Percentiles rank a stretch among this genome's conserved stretches.
Conservation (phyloP, 2,888 invertebrate species). For the Phortica okadai region DNA sequence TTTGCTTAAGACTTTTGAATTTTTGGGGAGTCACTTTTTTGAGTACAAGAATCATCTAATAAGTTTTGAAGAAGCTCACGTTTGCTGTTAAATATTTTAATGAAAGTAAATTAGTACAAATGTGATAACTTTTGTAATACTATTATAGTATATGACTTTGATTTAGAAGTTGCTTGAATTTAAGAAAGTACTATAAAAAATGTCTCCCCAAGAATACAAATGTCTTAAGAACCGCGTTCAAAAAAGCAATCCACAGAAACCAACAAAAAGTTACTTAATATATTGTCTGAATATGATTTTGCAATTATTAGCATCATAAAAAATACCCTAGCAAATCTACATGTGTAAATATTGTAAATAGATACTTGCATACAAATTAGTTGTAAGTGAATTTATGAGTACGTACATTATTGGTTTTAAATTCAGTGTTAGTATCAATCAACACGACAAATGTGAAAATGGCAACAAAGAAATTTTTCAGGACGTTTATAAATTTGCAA, state of each 20-base stretch:
- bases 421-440: background rate
- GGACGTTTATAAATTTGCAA: conserved; percentile 15
- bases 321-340: conserved; percentile 47
- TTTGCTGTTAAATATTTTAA: too few relatives aligned
- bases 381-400: too few relatives aligned
- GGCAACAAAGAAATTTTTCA: conserved; percentile 15
- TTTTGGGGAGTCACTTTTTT: conserved; percentile 40
- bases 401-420: background rate
- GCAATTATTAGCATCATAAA: conserved; percentile 15
- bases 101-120: background rate
- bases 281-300: conserved; percentile 18
- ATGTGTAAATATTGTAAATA: conserved; percentile 39
- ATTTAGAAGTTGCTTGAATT: conserved; percentile 26
- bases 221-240: background rate
- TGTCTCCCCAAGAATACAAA: too few relatives aligned
- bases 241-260: conserved; percentile 31
- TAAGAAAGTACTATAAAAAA: too few relatives aligned
- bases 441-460: background rate
- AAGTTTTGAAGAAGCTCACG: too few relatives aligned
- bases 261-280: conserved; percentile 45
- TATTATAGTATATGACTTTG: too few relatives aligned
- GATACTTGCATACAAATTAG: background rate
- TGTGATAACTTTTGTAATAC: conserved; percentile 64
- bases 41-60: too few relatives aligned
- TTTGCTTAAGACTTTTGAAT: conserved; percentile 57